Evolutionary conservation across 1,140 invertebrate genomes (phyloP), one percentile per base, ranked within the genome.

Genomic region (Aphis craccivora): DNA sequence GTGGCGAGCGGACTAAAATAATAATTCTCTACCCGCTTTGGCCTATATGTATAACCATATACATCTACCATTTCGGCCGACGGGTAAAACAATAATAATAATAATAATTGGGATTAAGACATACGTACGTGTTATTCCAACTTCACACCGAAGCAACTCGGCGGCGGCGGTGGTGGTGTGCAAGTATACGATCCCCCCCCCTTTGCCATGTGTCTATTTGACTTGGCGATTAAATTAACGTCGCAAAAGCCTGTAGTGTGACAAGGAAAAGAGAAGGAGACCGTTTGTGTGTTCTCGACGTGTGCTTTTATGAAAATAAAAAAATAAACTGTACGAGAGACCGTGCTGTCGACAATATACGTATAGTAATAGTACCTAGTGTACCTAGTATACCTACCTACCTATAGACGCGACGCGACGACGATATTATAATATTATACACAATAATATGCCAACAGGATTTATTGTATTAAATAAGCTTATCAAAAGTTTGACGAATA

Each of bases 401-500:
- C 84, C 40, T 86, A n/a, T 86, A 6, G 11, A 45, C 9, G 43
- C 9, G 23, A 86, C 25, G 37, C 22, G 37, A 7, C 35, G 37
- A 9, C 40, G 76, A 43, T 45, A n/a, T 86, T 45, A 83, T 51
- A 51, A 51, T 51, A 51, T 83, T 53, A 53, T 14, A 76, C 60
- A n/a, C 60, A 86, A 86, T 86, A 45, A 86, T n/a, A 45, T 86
- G 25, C 84, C 25, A 43, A 86, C 23, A 30, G 53, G 53, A 90
- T 90, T 67, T 67, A 90, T 89, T 76, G n/a, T 37, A 90, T 90
- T 90, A 90, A 90, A 90, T 25, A 25, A 90, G 89, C 89, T 90
- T 60, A 90, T 90, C 89, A 90, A 90, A 90, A 90, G 89, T 90
- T 90, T 60, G 89, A 90, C 55, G 89, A 90, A 90, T 90, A 90